Percentiles rank a stretch among this genome's conserved stretches.
phyloP scores from a whole-genome alignment of 2,888 invertebrate genomes.

The Carpatolechia fugitivella region DNA sequence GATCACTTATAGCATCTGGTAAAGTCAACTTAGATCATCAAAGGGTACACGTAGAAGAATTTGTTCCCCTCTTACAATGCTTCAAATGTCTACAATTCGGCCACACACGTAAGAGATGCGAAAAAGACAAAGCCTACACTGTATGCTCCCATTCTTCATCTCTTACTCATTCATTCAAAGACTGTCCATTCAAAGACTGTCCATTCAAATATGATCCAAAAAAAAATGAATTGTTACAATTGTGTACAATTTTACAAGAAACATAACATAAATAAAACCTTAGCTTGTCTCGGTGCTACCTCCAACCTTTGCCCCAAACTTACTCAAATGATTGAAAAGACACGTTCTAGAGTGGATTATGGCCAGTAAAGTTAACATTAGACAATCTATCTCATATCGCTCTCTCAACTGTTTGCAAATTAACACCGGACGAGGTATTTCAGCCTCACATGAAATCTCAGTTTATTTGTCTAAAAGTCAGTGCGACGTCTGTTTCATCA shows the following conservation, averaged over 20 bases:
- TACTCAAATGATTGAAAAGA: background rate
- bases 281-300: background rate
- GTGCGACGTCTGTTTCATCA: background rate
- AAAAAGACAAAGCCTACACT: background rate
- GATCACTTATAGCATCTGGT: background rate
- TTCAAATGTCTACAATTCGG: slow-evolving; percentile 2
- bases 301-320: background rate
- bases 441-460: background rate
- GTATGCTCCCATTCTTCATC: background rate
- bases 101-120: background rate
- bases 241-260: background rate
- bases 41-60: background rate
- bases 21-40: background rate
- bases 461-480: background rate
- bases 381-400: too few relatives aligned
- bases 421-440: too few relatives aligned
- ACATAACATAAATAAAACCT: background rate
- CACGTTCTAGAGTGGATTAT: too few relatives aligned
- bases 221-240: background rate
- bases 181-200: background rate
- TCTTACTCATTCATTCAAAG: background rate
- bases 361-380: too few relatives aligned
- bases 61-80: background rate
- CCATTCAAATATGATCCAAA: too few relatives aligned
- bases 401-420: too few relatives aligned